A percentile compares a stretch with the other conserved stretches of the same genome.
These are phyloP conservation scores for Miniopterus natalensis DNA, from an alignment of 2,113 vertebrate species.

Conservation along the genomic window DNA sequence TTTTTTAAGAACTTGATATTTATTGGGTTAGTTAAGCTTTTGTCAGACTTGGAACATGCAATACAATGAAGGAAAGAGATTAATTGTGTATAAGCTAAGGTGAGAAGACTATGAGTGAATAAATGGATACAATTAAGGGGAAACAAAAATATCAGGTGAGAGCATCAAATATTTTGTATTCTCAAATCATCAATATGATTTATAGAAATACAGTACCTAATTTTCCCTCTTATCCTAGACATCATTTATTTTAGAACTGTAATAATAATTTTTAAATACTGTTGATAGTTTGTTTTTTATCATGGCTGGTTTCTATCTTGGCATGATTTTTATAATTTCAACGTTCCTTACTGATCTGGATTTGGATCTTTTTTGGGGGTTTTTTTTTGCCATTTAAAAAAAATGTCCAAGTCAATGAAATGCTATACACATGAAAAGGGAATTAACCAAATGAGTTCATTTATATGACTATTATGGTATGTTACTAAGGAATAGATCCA, in stretches of 20 bases:
- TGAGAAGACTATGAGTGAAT: not conserved
- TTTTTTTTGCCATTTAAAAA: not conserved
- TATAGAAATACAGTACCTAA: not conserved
- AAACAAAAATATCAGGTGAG: conserved; percentile 1
- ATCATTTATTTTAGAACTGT: conserved; percentile 38
- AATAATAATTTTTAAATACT: conserved; percentile 54
- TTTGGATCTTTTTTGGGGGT: not conserved
- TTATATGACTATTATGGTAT: not conserved
- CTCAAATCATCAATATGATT: conserved; percentile 35
- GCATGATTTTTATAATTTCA: conserved; percentile 1
- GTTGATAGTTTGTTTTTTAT: not conserved
- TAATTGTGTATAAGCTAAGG: not conserved
- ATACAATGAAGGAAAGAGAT: not conserved
- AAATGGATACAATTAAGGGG: not conserved
- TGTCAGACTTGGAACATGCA: not conserved
- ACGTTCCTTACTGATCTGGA: not conserved
- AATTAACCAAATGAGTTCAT: conserved; percentile 22
- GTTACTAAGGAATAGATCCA: not conserved
- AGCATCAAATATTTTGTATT: not conserved
- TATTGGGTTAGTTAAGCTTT: conserved; percentile 25
- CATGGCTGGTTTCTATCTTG: not conserved
- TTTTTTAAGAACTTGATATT: conserved; percentile 39
- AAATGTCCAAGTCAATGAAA: conserved; percentile 22
- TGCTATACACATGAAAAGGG: not conserved
- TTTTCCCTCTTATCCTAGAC: not conserved